Evolutionary conservation across 2,113 vertebrate genomes (phyloP).

Genomic region (Dissostichus mawsoni): DNA sequence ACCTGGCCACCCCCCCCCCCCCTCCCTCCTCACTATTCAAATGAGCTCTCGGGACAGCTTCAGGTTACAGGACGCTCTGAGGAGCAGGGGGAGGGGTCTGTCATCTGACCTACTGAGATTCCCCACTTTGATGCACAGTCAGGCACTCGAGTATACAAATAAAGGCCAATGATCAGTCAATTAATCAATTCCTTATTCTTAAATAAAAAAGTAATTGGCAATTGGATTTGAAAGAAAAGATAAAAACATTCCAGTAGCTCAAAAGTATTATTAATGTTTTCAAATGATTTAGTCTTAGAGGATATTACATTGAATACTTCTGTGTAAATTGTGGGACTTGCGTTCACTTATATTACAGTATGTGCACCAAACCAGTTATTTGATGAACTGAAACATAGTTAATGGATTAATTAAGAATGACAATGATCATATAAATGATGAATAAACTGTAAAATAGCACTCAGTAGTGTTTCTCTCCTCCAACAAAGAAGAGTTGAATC

Average conservation of each 20-base stretch:
- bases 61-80: slow-evolving; percentile 60
- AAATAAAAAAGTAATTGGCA: not conserved
- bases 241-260: too few species aligned
- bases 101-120: slow-evolving; percentile 33
- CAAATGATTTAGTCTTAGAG: not conserved
- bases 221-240: not conserved
- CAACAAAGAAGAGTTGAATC: too few species aligned
- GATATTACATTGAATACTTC: not conserved
- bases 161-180: not conserved
- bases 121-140: not conserved
- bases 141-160: not conserved
- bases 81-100: slow-evolving; percentile 40
- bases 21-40: slow-evolving; percentile 70
- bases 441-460: too few species aligned
- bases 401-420: not conserved
- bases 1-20: not conserved
- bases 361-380: too few species aligned
- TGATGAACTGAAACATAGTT: too few species aligned
- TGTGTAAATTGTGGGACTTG: too few species aligned
- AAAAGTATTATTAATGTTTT: not conserved
- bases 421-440: not conserved
- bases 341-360: too few species aligned
- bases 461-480: too few species aligned
- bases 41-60: slow-evolving; percentile 60
- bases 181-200: not conserved